Evolutionary conservation across 2,113 vertebrate species (phyloP), one percentile per base, ranked within the genome.

Genomic region (Campylomormyrus numenius): DNA sequence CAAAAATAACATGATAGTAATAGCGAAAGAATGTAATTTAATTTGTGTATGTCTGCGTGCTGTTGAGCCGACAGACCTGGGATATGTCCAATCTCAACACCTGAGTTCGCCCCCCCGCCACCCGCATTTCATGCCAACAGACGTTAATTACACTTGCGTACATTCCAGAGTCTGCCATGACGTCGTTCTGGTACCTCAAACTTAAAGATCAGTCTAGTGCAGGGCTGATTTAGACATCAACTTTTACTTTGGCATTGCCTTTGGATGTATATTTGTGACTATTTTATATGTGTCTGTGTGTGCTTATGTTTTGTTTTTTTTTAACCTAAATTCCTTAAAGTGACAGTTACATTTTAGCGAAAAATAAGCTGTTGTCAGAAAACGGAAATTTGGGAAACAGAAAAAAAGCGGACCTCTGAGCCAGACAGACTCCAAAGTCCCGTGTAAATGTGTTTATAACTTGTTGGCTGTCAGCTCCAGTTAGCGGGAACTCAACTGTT

Each of bases 361-460:
- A 50, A 50, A 85, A 85, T n/a, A 50, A 10, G 15, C 6, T 21
- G 46, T 46, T 24, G 42, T 85, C 5, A 11, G 11, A 50, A 85
- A 48, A 13, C 8, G 11, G 21, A 46, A 50, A 49, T 42, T 85
- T 13, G 21, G 83, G n/a, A n/a, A 10, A 48, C 21, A 85, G 83
- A 85, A 46, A 85, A 48, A 85, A 85, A 85, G 11, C 3, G 21
- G 84, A 27, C 10, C 1, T 27, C 21, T 85, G 24, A 85, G 42
- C 3, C 42, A 50, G 84, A n/a, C 21, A 0, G 46, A 46, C n/a
- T 87, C 17, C 49, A 56, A 53, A 87, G 24, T 13, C 31, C 85
- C 50, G 50, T 87, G 13, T 87, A 87, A 87, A 53, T 87, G 27
- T 87, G 48, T 87, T 87, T 53, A 56, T 53, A 17, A 19, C 50